Base-by-base conservation (phyloP, 2,797 vertebrate species). In the Sciaenops ocellatus region DNA sequence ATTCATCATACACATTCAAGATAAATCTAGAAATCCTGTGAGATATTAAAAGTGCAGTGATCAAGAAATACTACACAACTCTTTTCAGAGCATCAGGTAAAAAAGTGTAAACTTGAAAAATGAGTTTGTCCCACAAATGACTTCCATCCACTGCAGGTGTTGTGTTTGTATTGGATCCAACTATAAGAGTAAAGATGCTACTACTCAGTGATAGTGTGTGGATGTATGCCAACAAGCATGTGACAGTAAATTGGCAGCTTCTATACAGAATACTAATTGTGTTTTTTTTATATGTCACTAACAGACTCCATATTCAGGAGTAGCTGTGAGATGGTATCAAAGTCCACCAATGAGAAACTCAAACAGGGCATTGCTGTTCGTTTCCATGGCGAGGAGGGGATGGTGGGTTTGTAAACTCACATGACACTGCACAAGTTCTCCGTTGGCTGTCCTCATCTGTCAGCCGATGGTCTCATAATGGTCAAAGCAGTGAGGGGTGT, bases 261-360 rank as follows among this genome's bases (percentile, higher is more conserved):
- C n/a, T 8, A 38, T 6, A n/a, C 4, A 22, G 5, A 11, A 11
- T 7, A 16, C 17, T 46, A 12, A 72, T 22, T 9, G 1, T 50
- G 0, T 64, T n/a, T 74, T 20, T 62, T 0, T 47, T 1, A n/a
- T n/a, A n/a, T 57, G 8, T 79, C 26, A 8, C 60, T 13, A 1
- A 54, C 93, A 99, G 98, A 99, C 81, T 98, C 98, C 78, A 97
- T 99, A 95, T 99, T 99, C 93, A 97, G 97, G 92, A 99, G 98
- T 90, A 99, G 98, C 95, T 99, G 98, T 93, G 98, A 99, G 94
- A 97, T 99, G 92, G 98, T 99, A 11, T 98, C 97, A 83, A 99
- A 98, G 94, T 97, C 97, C 87, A 98, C 96, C 85, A 98, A 98
- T 82, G 97, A 97, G 84, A 99, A 99, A 82, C 95, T 99, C 55